Conservation (phyloP, 2,888 invertebrate species). For the Sarcophaga carnaria region DNA sequence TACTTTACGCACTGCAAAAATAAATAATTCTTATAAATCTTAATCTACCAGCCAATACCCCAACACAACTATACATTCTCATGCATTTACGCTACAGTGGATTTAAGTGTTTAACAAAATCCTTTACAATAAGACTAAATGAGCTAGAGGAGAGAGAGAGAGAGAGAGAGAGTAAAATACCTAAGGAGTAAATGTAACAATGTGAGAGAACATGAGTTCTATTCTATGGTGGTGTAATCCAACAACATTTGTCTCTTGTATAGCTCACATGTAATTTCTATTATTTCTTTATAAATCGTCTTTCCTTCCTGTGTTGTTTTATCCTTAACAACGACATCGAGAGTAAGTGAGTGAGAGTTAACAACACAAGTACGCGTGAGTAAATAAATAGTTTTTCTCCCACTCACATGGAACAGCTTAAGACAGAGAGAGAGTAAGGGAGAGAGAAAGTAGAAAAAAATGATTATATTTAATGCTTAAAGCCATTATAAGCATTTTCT, state of each 20-base stretch:
- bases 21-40: slow-evolving; percentile 23
- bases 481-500: not conserved
- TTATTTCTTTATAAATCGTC: not conserved
- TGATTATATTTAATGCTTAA: not conserved
- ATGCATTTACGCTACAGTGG: not conserved
- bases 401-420: not conserved
- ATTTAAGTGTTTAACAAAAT: not conserved
- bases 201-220: not conserved
- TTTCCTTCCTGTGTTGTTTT: no score
- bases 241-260: not conserved
- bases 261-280: not conserved
- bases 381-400: not conserved
- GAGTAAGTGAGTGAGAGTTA: not conserved
- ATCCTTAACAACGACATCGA: no score
- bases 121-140: not conserved
- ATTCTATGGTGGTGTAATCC: not conserved
- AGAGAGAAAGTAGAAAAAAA: not conserved
- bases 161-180: not conserved
- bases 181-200: not conserved
- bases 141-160: no score
- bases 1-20: not conserved
- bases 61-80: not conserved
- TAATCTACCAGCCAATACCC: not conserved
- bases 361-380: not conserved
- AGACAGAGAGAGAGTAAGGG: not conserved